phyloP scores from a whole-genome alignment of 2,888 invertebrate species.

The Leptinotarsa peninsularis region DNA sequence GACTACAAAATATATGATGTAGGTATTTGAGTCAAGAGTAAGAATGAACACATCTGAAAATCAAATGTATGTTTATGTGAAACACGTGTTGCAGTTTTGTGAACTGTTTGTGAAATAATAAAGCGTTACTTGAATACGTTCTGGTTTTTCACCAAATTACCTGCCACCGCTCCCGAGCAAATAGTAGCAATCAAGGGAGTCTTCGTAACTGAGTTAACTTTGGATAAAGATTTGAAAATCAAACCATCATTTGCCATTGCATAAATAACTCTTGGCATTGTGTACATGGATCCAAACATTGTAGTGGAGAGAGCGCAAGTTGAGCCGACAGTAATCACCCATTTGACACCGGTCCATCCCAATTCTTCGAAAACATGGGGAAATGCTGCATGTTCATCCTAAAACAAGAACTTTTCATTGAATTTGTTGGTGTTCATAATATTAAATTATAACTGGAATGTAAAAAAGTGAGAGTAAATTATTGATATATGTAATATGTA shows the following conservation, averaged over 20 bases:
- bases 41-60: too few species aligned
- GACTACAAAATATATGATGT: too few species aligned
- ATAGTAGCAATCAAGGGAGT: conserved; percentile 82
- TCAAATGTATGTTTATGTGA: too few species aligned
- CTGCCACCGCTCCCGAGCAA: conserved; percentile 77
- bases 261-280: conserved; percentile 84
- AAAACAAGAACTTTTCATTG: not conserved
- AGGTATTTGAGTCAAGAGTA: too few species aligned
- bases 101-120: too few species aligned
- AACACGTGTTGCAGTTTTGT: too few species aligned
- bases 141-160: conserved; percentile 59
- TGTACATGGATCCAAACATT: conserved; percentile 83
- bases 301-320: conserved; percentile 85
- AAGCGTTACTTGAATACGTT: too few species aligned
- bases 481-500: too few species aligned
- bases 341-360: conserved; percentile 81
- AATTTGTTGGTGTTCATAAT: not conserved
- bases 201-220: conserved; percentile 76
- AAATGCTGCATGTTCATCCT: conserved; percentile 72
- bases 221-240: conserved; percentile 78
- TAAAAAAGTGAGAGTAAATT: too few species aligned
- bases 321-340: conserved; percentile 84
- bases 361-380: conserved; percentile 78
- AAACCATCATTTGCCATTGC: conserved; percentile 90
- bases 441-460: not conserved